Conservation (phyloP, 1,140 invertebrate species). For the Tetragonula clypearis region DNA sequence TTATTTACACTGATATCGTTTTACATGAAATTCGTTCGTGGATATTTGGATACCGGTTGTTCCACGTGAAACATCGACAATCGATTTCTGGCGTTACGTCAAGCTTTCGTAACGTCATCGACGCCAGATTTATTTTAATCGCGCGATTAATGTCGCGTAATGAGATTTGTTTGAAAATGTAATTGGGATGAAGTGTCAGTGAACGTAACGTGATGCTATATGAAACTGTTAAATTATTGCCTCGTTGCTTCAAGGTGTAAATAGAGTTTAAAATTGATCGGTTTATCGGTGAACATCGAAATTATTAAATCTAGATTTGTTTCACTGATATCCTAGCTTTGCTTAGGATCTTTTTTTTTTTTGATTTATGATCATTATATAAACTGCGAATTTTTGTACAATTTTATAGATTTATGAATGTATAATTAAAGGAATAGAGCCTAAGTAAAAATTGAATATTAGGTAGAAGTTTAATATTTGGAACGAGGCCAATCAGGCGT, state of each 20-base stretch:
- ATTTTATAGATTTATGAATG: no score
- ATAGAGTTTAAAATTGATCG: background rate
- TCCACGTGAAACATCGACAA: background rate
- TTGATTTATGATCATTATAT: no score
- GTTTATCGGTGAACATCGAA: background rate
- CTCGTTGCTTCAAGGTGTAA: conserved; percentile 1
- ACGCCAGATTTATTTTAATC: conserved; percentile 11
- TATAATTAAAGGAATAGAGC: no score
- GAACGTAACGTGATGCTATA: background rate
- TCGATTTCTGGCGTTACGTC: conserved; percentile 1
- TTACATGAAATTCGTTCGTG: background rate
- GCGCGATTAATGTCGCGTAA: background rate
- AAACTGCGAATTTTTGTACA: no score
- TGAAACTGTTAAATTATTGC: conserved; percentile 1
- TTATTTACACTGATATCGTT: background rate
- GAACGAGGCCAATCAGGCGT: no score
- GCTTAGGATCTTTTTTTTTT: no score
- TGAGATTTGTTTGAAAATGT: background rate
- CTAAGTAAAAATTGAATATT: no score
- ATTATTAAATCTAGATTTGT: background rate
- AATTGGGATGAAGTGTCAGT: background rate
- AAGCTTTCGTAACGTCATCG: background rate
- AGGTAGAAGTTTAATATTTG: no score
- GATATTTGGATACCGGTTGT: background rate
- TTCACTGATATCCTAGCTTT: background rate